Evolutionary conservation across 2,888 invertebrate species (phyloP).

Genomic region (Ophioninae sp.): DNA sequence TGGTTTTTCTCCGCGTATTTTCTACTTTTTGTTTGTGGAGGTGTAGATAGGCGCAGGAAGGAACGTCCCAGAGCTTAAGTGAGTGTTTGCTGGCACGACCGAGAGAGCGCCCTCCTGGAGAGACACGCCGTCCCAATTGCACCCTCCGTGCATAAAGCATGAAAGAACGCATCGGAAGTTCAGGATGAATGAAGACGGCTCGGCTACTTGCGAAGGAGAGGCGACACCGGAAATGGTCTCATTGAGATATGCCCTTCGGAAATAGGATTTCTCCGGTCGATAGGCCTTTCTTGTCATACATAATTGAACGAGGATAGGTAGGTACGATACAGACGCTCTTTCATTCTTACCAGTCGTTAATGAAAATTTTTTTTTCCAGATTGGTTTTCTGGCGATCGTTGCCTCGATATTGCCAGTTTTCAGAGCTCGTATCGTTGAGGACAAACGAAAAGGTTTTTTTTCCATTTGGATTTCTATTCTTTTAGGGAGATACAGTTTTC

Average conservation of each 20-base stretch:
- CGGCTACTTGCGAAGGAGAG: slow-evolving; percentile 8
- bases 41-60: background rate
- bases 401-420: too few species aligned
- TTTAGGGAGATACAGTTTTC: too few species aligned
- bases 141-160: slow-evolving; percentile 12
- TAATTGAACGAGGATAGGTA: slow-evolving; percentile 1
- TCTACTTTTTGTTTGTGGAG: background rate
- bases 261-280: background rate
- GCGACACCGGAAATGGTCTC: slow-evolving; percentile 51
- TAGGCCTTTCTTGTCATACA: too few species aligned
- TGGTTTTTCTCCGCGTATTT: background rate
- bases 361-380: background rate
- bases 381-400: background rate
- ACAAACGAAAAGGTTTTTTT: too few species aligned
- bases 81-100: background rate
- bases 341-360: background rate
- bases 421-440: too few species aligned
- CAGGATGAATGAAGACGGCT: slow-evolving; percentile 54
- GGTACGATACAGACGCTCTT: background rate
- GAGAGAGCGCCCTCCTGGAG: slow-evolving; percentile 11
- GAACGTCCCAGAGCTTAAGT: background rate
- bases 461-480: too few species aligned
- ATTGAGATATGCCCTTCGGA: slow-evolving; percentile 24
- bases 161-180: slow-evolving; percentile 56
- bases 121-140: slow-evolving; percentile 10